These are phyloP conservation scores for Scaptomyza montana DNA, from an alignment of 1,140 invertebrate genomes.

Conservation along the genomic window DNA sequence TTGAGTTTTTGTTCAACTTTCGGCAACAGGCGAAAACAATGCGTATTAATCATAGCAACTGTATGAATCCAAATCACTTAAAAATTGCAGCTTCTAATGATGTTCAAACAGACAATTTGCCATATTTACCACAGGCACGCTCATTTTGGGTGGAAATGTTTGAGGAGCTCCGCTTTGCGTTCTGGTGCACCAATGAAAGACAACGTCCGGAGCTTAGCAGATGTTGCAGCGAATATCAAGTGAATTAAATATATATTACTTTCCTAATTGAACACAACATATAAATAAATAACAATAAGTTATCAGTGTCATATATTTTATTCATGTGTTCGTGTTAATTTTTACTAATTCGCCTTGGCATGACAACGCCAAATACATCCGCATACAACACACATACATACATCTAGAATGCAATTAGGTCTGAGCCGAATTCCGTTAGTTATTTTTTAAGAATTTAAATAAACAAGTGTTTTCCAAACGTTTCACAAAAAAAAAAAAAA, in stretches of 20 bases:
- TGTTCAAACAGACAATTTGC: neutral
- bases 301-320: neutral
- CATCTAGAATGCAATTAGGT: neutral
- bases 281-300: neutral
- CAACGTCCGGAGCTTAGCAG: conserved; percentile 90
- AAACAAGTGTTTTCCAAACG: too few relatives aligned
- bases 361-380: neutral
- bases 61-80: conserved; percentile 1
- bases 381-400: neutral
- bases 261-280: neutral
- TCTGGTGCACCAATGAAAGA: conserved; percentile 91
- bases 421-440: neutral
- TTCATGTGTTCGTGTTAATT: neutral
- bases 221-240: conserved; percentile 87
- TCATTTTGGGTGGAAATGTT: conserved; percentile 88
- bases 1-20: conserved; percentile 97
- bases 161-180: conserved; percentile 95
- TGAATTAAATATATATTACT: neutral
- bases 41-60: neutral
- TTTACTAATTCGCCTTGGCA: neutral
- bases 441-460: too few relatives aligned
- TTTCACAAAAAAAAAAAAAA: too few relatives aligned
- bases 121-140: conserved; percentile 84
- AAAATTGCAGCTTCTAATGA: neutral
- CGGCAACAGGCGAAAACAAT: conserved; percentile 83